These are phyloP conservation scores for Empis stercorea DNA, from an alignment of 2,888 invertebrate species.

Conservation along the genomic window DNA sequence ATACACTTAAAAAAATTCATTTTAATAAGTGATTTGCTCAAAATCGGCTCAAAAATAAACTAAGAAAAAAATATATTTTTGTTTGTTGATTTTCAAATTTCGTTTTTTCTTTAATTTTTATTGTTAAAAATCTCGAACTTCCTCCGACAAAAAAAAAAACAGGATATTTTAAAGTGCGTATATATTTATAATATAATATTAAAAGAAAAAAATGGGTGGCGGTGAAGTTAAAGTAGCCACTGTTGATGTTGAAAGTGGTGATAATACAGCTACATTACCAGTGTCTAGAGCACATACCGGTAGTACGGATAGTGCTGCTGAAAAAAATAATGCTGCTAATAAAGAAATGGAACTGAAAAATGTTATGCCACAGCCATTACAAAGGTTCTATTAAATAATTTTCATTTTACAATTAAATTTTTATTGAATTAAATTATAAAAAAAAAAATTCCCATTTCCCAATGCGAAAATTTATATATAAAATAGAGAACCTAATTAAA, in stretches of 20 bases:
- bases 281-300: conserved; percentile 60
- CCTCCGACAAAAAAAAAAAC: background rate
- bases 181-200: background rate
- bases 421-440: too few species aligned
- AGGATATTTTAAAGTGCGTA: too few species aligned
- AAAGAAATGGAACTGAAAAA: conserved; percentile 80
- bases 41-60: background rate
- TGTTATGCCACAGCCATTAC: conserved; percentile 70
- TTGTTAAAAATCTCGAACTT: background rate
- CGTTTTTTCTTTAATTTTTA: background rate
- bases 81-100: too few species aligned
- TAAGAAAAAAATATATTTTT: too few species aligned
- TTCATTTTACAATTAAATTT: too few species aligned
- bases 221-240: conserved; percentile 80
- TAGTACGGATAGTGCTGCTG: conserved; percentile 59
- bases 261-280: conserved; percentile 82
- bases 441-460: too few species aligned
- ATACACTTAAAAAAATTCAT: background rate
- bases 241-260: conserved; percentile 73
- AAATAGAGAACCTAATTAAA: too few species aligned
- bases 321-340: conserved; percentile 70
- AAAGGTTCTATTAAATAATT: conserved; percentile 47
- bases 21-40: background rate
- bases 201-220: conserved; percentile 41
- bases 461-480: too few species aligned